Base-by-base conservation (phyloP, 2,797 vertebrate genomes). In the Channa striata region DNA sequence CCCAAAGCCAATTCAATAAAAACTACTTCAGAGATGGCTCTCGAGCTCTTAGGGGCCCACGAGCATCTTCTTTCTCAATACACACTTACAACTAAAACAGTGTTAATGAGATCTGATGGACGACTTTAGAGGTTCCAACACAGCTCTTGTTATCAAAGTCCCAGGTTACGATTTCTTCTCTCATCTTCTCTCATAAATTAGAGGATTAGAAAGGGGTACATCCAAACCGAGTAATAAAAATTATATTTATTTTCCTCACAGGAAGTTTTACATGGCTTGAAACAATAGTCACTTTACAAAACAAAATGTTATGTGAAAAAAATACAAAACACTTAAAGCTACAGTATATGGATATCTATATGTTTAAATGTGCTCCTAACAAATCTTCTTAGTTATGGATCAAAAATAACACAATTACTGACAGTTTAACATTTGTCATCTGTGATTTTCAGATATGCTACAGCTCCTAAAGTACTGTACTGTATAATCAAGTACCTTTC, bases 1-100 rank as follows among this genome's bases (percentile, higher is more conserved):
- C 67, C 78, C 19, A 66, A 68, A 54, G 75, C 56, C 82, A 81
- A 72, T 88, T 87, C 76, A 84, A 83, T 80, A 69, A 80, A 87
- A 52, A 59, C 42, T 84, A 73, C 67, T 87, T 86, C 52, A 74
- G 72, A 82, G 67, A 81, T 56, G 58, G 66, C 59, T 72, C 60
- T 78, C 63, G 52, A 70, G 77, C 80, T 80, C 76, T 47, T 44
- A 30, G 73, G 72, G 74, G 63, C 81, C 70, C 77, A 64, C 39
- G 19, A 81, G 76, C 40, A 66, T 83, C 68, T 68, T 82, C 46
- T 62, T 60, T 72, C 47, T 64, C 37, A 34, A 52, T 63, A 54
- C 36, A 57, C 39, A 71, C 59, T 74, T 64, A 78, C 59, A 74
- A 39, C 54, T 54, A 50, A 73, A 67, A 73, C 49, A 54, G 66